Base-by-base conservation (phyloP, 2,888 invertebrate genomes). In the Latheticus oryzae region DNA sequence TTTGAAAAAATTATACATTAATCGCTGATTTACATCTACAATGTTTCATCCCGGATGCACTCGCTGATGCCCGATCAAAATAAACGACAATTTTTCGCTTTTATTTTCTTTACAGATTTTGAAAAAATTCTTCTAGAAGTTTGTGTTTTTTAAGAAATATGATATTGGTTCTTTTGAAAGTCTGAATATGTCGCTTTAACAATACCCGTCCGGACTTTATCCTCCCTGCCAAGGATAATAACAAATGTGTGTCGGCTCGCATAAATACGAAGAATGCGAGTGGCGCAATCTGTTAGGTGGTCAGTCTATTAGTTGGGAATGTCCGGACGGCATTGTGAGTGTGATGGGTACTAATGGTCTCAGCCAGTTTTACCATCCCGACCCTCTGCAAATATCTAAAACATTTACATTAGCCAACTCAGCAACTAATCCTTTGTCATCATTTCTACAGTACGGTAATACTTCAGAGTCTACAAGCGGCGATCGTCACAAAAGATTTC, bases 231-330 rank as follows among this genome's bases (percentile, higher is more conserved):
- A 58, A 56, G 59, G 59, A 59, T 61, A 54, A 60, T 74, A 74
- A 74, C 70, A 72, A 73, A 75, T 73, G 73, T 64, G 60, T 58
- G 71, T 66, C 73, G 73, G 74, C 69, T 58, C 60, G 61, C 70
- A 72, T 71, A 73, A 74, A 75, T 71, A 72, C 71, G 70, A 28
- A 66, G 72, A 72, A 72, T 70, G 71, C 73, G 71, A 75, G 71
- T 73, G 73, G 73, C 70, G 73, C 72, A 76, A 76, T 76, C 74
- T 74, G 73, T 76, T 74, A 72, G 75, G 73, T 73, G 73, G 74
- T 72, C 74, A 71, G 73, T 76, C 74, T 76, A 76, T 76, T 76
- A 76, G 75, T 71, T 69, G 71, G 67, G 76, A 76, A 76, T 76
- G 76, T 72, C 70, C 70, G 74, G 69, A 63, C 69, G 65, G 73